Percentiles rank a stretch among this genome's conserved stretches.
phyloP scores from a whole-genome alignment of 2,113 vertebrate genomes.

The Dasyurus viverrinus region DNA sequence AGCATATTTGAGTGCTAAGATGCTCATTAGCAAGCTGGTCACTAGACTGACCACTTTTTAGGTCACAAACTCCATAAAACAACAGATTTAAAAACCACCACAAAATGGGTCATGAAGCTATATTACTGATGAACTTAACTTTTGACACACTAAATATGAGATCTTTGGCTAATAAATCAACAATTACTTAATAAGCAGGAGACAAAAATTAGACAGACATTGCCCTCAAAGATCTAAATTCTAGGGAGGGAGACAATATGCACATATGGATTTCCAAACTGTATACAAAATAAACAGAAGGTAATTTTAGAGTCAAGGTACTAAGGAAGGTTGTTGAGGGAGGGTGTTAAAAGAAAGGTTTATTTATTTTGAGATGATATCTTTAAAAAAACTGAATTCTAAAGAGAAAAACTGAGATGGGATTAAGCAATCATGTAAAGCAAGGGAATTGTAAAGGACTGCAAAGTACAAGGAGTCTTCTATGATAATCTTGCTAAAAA shows the following conservation, averaged over 20 bases:
- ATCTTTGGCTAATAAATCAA: not conserved
- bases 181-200: not conserved
- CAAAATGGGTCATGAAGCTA: not conserved
- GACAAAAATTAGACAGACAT: not conserved
- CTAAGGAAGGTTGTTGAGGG: not conserved
- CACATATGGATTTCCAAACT: not conserved
- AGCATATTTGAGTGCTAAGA: not conserved
- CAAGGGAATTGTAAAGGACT: not conserved
- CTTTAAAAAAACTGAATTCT: not conserved
- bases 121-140: not conserved
- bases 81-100: not conserved
- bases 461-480: not conserved
- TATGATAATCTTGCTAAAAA: not conserved
- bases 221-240: not conserved
- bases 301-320: not conserved
- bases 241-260: not conserved
- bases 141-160: not conserved
- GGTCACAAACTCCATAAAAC: not conserved
- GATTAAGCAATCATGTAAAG: not conserved
- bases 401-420: not conserved
- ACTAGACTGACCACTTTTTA: not conserved
- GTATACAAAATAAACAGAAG: not conserved
- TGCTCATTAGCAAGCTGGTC: not conserved
- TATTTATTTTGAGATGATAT: not conserved
- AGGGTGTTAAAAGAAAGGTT: not conserved